Evolutionary conservation across 2,113 vertebrate genomes (phyloP).

Genomic region (Herpailurus yagouaroundi): DNA sequence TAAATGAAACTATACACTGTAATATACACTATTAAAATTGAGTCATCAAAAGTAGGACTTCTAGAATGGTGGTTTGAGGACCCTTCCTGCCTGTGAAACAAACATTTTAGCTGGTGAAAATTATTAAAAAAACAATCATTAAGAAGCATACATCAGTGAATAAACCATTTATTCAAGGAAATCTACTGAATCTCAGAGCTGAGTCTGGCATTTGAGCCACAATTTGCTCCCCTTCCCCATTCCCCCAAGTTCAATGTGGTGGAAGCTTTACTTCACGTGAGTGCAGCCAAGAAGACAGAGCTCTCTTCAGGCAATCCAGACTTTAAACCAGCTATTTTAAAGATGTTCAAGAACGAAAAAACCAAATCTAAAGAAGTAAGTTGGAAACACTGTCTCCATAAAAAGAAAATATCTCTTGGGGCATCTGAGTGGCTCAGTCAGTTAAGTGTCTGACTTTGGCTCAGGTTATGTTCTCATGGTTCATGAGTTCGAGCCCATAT

Average conservation of each 20-base stretch:
- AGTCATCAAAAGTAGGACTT: not conserved
- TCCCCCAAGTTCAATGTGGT: not conserved
- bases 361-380: not conserved
- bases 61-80: not conserved
- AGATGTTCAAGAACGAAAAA: not conserved
- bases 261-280: not conserved
- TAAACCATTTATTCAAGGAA: conserved; percentile 22
- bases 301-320: not conserved
- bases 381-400: not conserved
- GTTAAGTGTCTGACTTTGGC: too few species aligned
- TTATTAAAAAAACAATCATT: not conserved
- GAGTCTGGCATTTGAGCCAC: not conserved
- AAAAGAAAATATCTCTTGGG: not conserved
- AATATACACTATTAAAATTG: not conserved
- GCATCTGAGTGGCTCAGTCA: too few species aligned
- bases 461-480: too few species aligned
- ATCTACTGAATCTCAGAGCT: not conserved
- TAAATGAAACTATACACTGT: not conserved
- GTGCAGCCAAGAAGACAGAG: not conserved
- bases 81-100: not conserved
- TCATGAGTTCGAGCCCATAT: too few species aligned
- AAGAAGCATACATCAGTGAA: not conserved
- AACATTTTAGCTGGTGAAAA: not conserved
- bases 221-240: not conserved
- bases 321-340: not conserved